These are phyloP conservation scores for Tapirus terrestris DNA, from an alignment of 2,113 vertebrate species.

Conservation along the genomic window DNA sequence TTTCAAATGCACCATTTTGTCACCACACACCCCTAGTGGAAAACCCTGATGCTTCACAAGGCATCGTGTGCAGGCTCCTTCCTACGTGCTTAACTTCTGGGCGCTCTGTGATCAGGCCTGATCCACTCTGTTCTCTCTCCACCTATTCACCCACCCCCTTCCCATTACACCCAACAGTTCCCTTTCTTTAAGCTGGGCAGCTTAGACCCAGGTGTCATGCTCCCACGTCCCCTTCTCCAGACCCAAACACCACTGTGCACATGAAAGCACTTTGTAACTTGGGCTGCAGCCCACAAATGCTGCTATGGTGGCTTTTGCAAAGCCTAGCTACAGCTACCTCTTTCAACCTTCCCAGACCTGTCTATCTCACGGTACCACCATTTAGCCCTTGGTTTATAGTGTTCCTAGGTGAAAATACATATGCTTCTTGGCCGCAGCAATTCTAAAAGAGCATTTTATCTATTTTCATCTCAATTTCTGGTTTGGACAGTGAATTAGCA, in stretches of 20 bases:
- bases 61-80: background rate
- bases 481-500: background rate
- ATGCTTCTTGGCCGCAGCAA: background rate
- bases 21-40: too few relatives aligned
- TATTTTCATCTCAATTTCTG: background rate
- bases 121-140: background rate
- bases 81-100: background rate
- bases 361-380: background rate
- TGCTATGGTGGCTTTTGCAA: background rate
- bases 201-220: background rate
- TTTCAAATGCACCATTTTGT: background rate
- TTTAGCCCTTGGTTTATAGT: background rate
- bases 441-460: background rate
- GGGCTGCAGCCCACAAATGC: background rate
- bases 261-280: background rate
- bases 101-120: background rate
- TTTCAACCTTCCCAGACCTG: background rate
- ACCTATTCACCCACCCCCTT: accelerated
- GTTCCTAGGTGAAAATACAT: background rate
- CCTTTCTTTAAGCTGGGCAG: background rate
- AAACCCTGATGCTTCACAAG: background rate
- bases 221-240: background rate
- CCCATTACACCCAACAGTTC: background rate
- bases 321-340: background rate
- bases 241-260: background rate